These are phyloP conservation scores for Bostrychus sinensis DNA, from an alignment of 2,113 vertebrate species.

Conservation along the genomic window DNA sequence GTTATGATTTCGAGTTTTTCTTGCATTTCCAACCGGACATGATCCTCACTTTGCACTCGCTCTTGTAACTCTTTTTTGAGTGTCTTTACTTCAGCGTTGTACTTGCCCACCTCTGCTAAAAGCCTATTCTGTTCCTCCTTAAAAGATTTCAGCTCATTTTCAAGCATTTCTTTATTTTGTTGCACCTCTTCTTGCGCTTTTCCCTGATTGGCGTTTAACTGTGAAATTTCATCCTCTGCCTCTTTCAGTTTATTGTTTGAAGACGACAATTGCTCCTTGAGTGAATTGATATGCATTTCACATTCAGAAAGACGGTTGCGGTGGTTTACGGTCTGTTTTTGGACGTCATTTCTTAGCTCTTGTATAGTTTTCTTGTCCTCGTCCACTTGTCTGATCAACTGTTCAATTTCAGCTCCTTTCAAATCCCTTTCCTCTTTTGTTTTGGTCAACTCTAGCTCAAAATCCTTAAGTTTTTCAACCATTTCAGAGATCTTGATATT, in stretches of 20 bases:
- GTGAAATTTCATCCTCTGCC: constrained; percentile 66
- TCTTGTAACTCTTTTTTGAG: constrained; percentile 75
- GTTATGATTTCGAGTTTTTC: constrained; percentile 75
- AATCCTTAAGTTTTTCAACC: constrained; percentile 71
- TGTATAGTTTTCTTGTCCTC: constrained; percentile 78
- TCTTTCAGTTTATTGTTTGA: constrained; percentile 75
- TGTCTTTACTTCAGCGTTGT: constrained; percentile 68
- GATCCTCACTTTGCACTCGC: constrained; percentile 63
- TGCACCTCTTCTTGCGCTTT: constrained; percentile 68
- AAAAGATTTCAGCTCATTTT: constrained; percentile 81
- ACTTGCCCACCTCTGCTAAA: constrained; percentile 74
- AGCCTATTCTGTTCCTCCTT: constrained; percentile 84
- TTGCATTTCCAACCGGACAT: constrained; percentile 57
- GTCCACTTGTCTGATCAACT: constrained; percentile 75
- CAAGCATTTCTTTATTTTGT: constrained; percentile 74
- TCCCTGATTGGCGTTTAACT: constrained; percentile 69
- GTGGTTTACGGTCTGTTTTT: constrained; percentile 69
- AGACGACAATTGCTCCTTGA: constrained; percentile 80
- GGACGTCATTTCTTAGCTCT: constrained; percentile 79
- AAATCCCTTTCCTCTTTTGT: constrained; percentile 68
- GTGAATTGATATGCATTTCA: constrained; percentile 76
- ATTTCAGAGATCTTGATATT: constrained; percentile 78
- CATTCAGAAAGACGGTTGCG: constrained; percentile 77
- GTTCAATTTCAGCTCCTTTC: constrained; percentile 78
- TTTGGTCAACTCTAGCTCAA: constrained; percentile 74